Evolutionary conservation across 2,797 vertebrate genomes (phyloP).

Genomic region (Anabas testudineus): DNA sequence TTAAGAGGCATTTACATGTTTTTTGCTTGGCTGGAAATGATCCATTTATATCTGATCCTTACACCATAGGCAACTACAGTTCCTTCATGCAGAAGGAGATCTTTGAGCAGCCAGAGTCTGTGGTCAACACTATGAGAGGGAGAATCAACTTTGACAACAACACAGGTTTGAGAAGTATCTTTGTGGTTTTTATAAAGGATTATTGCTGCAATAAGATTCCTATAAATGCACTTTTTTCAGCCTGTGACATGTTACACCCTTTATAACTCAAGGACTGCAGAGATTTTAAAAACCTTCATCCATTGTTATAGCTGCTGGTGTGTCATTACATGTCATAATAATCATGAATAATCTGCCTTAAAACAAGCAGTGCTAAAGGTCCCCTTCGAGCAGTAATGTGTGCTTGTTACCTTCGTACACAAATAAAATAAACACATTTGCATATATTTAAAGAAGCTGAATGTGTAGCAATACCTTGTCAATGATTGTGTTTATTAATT

Average conservation of each 20-base stretch:
- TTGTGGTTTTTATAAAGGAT: background rate
- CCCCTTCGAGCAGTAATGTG: background rate
- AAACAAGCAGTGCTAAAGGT: background rate
- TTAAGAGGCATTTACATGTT: slow-evolving; percentile 17
- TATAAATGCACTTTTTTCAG: background rate
- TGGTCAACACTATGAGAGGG: slow-evolving; percentile 99
- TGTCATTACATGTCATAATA: background rate
- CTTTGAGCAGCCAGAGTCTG: slow-evolving; percentile 98
- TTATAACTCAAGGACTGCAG: background rate
- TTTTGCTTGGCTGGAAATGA: slow-evolving; percentile 22
- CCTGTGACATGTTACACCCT: slow-evolving; percentile 1
- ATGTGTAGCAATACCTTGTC: background rate
- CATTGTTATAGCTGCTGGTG: background rate
- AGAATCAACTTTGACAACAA: slow-evolving; percentile 98
- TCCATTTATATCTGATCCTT: slow-evolving; percentile 46
- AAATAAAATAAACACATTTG: background rate
- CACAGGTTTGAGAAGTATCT: slow-evolving; percentile 85
- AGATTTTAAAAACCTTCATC: background rate
- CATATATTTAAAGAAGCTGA: background rate
- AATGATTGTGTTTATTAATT: background rate
- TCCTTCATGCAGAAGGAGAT: slow-evolving; percentile 99
- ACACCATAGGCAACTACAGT: slow-evolving; percentile 92
- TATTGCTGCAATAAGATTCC: background rate
- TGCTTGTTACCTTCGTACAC: background rate
- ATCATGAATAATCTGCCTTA: background rate